These are phyloP conservation scores for Dipodomys stephensi DNA, from an alignment of 2,113 vertebrate species.

Conservation along the genomic window DNA sequence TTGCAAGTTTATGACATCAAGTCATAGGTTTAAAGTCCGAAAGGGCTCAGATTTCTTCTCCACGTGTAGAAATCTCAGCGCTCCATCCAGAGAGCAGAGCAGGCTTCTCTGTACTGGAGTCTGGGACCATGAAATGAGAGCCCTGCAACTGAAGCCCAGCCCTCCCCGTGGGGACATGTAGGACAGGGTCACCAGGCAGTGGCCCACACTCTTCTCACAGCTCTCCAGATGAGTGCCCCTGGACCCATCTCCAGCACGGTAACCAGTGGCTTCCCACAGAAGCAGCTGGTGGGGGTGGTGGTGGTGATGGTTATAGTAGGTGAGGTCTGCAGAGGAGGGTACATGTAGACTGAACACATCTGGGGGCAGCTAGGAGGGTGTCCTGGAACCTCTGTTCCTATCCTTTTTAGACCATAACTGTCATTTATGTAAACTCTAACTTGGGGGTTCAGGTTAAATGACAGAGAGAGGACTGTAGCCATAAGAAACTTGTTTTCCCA, in stretches of 20 bases:
- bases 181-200: slow-evolving; percentile 33
- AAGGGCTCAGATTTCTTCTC: slow-evolving; percentile 78
- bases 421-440: neutral
- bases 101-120: neutral
- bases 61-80: neutral
- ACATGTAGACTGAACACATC: neutral
- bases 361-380: neutral
- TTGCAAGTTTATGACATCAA: slow-evolving; percentile 74
- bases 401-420: neutral
- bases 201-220: neutral
- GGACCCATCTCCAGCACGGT: too few species aligned
- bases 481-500: neutral
- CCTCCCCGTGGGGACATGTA: neutral
- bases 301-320: neutral
- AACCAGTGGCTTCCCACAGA: neutral
- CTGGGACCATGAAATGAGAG: neutral
- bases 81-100: neutral
- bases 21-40: slow-evolving; percentile 85
- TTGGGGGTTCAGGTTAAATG: neutral
- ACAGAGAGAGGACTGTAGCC: neutral
- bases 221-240: neutral
- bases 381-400: neutral
- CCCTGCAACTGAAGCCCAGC: neutral
- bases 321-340: neutral
- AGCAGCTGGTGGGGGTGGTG: neutral